Evolutionary conservation across 2,797 vertebrate species (phyloP).

Genomic region (Galagoides demidoff): DNA sequence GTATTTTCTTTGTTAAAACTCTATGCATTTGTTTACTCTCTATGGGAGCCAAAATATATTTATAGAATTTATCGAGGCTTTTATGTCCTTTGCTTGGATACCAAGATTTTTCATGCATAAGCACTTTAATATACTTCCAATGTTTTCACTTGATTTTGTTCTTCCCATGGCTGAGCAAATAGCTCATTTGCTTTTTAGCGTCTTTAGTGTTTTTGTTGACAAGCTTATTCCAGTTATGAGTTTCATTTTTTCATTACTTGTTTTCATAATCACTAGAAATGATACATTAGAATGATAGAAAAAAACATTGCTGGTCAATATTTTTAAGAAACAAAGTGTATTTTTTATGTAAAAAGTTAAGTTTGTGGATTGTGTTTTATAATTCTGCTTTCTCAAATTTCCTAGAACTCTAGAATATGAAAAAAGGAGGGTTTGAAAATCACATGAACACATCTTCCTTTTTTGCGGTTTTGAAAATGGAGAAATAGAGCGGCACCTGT

Average conservation of each 20-base stretch:
- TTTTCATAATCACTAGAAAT: background rate
- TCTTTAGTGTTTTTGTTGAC: background rate
- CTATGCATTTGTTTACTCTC: background rate
- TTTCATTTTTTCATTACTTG: background rate
- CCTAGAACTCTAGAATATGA: background rate
- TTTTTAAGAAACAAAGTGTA: background rate
- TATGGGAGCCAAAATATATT: background rate
- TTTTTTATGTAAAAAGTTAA: background rate
- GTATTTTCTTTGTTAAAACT: background rate
- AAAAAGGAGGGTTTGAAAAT: background rate
- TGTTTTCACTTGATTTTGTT: slow-evolving; percentile 13
- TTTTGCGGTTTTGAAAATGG: background rate
- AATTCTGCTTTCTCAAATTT: background rate
- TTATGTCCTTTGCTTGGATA: background rate
- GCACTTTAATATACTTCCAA: background rate
- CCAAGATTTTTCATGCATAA: background rate
- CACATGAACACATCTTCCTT: background rate
- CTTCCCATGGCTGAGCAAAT: background rate
- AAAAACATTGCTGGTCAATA: background rate
- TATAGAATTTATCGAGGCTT: background rate
- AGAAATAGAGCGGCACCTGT: background rate
- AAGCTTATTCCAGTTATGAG: background rate
- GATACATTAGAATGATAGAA: background rate
- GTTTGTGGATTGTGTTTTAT: background rate
- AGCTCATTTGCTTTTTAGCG: slow-evolving; percentile 15